phyloP scores from a whole-genome alignment of 2,797 vertebrate genomes.

The Myoxocephalus aenaeus region DNA sequence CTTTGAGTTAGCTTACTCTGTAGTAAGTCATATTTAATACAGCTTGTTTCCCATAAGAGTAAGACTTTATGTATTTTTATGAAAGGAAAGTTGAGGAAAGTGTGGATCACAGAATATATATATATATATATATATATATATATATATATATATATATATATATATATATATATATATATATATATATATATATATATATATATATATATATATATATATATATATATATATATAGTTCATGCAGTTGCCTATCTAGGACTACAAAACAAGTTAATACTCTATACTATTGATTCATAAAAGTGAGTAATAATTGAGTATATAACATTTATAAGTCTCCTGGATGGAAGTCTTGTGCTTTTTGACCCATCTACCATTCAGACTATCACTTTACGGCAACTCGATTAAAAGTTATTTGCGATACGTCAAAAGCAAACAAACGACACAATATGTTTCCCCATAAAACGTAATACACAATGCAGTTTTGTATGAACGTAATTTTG shows the following conservation, averaged over 20 bases:
- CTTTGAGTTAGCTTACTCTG: constrained; percentile 52
- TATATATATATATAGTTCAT: neutral
- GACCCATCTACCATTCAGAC: no score
- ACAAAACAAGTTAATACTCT: neutral
- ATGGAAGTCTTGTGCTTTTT: no score
- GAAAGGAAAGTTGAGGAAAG: constrained; percentile 11
- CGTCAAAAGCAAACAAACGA: no score
- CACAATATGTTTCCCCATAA: no score
- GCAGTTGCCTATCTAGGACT: neutral
- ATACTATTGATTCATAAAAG: neutral
- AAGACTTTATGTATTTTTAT: constrained; percentile 13
- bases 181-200: no score
- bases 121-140: neutral
- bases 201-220: no score
- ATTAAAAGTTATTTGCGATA: no score
- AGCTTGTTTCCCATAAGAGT: constrained; percentile 18
- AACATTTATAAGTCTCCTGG: no score
- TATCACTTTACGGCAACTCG: no score
- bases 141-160: no score
- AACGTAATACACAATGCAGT: neutral
- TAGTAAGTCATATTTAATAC: constrained; percentile 55
- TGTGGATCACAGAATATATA: neutral
- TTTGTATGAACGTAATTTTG: neutral
- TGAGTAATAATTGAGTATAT: neutral
- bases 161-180: no score